Base-by-base conservation (phyloP, 1,140 invertebrate species). In the Antheraea mylitta region DNA sequence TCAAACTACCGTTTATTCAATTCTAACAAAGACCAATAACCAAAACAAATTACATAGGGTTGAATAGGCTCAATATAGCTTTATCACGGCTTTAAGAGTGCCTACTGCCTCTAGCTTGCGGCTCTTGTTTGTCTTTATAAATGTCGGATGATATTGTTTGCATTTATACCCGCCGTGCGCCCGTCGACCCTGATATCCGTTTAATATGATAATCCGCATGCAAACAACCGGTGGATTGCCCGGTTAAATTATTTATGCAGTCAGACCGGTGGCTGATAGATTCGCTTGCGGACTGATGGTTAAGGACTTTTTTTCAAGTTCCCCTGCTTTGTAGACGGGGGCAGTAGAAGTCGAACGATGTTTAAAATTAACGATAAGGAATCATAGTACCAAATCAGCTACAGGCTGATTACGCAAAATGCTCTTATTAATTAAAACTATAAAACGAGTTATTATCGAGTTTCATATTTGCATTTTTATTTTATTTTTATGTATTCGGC, bases 121-220 rank as follows among this genome's bases (percentile, higher is more conserved):
- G 76, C 70, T n/a, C 7, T 61, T 79, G 82, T 81, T 83, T 85
- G 81, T 76, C 79, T 83, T 87, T 85, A 86, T 88, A 83, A 86
- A 89, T 87, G 85, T 87, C 87, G 81, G 76, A 91, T 83, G 83
- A 88, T 85, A 87, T 86, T 89, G 88, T 90, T 89, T 89, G 86
- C 82, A 85, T 86, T 84, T 80, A 84, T 89, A 89, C 87, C 83
- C 84, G 81, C 73, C 73, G 80, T 72, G 80, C 81, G 82, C 81
- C 80, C 83, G 81, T 74, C 82, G 81, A 78, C 81, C 83, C 85
- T 89, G 87, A 86, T 89, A 89, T 87, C 87, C 86, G 85, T 89
- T 89, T 91, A 91, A 91, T 91, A 91, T 91, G 89, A 89, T 91
- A 91, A 91, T 91, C 89, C 87, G 77, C 82, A 89, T 89, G 89